Evolutionary conservation across 2,797 vertebrate genomes (phyloP).

Genomic region (Borostomias antarcticus): DNA sequence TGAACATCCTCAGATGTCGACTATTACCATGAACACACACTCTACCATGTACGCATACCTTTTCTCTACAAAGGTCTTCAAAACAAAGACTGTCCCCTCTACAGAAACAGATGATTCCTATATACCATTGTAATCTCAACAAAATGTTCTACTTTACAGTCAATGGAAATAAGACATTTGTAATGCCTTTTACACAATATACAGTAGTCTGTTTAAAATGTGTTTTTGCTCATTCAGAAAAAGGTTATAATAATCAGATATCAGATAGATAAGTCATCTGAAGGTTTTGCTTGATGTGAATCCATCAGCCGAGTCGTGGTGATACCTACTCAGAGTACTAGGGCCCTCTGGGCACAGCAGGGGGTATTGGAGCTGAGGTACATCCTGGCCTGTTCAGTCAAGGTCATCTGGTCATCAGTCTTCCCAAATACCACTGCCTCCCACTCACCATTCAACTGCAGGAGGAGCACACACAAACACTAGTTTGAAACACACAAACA

Average conservation of each 20-base stretch:
- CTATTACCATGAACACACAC: neutral
- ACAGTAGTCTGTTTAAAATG: neutral
- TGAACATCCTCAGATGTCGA: neutral
- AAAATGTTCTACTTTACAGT: neutral
- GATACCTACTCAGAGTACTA: neutral
- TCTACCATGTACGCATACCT: neutral
- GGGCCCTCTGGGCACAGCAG: slow-evolving; percentile 70
- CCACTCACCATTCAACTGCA: slow-evolving; percentile 78
- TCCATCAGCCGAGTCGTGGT: neutral
- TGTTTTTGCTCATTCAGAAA: neutral
- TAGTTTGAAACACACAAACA: too few relatives aligned
- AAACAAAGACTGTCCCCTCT: neutral
- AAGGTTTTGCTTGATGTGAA: neutral
- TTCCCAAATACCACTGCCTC: slow-evolving; percentile 85
- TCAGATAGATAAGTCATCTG: neutral
- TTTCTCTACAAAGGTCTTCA: neutral
- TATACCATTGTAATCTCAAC: neutral
- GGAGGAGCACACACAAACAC: slow-evolving; percentile 14
- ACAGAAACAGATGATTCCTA: neutral
- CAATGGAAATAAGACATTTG: too few relatives aligned
- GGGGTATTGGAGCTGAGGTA: slow-evolving; percentile 78
- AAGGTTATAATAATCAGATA: neutral
- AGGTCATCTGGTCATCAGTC: slow-evolving; percentile 83
- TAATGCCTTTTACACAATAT: too few relatives aligned
- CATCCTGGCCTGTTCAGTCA: slow-evolving; percentile 85